Evolutionary conservation across 2,113 vertebrate genomes (phyloP).

Genomic region (Trogon melanurus): DNA sequence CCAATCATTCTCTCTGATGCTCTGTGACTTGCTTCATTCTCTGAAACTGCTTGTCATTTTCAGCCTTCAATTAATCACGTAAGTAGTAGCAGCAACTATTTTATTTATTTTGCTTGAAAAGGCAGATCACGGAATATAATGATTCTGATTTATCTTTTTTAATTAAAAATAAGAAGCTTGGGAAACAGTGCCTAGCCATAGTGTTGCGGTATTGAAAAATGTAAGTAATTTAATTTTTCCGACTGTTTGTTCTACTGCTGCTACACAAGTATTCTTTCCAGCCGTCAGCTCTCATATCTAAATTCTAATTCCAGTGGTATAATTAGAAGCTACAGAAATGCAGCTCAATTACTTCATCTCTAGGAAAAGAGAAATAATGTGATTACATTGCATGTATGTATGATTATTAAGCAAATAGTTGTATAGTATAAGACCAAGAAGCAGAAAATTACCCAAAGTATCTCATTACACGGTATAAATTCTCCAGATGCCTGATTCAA

Average conservation of each 20-base stretch:
- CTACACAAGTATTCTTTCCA: background rate
- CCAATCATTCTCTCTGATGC: background rate
- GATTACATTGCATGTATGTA: background rate
- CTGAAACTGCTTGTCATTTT: background rate
- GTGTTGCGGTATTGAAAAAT: background rate
- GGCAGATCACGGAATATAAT: background rate
- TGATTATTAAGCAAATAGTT: slow-evolving; percentile 40
- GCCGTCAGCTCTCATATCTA: background rate
- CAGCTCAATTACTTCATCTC: background rate
- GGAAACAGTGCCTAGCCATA: background rate
- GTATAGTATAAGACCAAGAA: background rate
- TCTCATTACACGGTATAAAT: background rate
- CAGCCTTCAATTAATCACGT: background rate
- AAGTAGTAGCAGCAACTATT: background rate
- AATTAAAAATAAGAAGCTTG: slow-evolving; percentile 44
- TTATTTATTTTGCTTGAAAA: background rate
- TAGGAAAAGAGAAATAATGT: background rate
- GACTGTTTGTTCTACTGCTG: background rate
- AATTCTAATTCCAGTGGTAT: background rate
- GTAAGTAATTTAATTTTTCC: slow-evolving; percentile 20
- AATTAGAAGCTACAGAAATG: slow-evolving; percentile 10
- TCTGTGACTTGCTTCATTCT: background rate
- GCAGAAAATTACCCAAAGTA: slow-evolving; percentile 26
- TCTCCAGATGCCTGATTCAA: slow-evolving; percentile 11
- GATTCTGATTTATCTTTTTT: slow-evolving; percentile 25